A percentile compares a stretch with the other conserved stretches of the same genome.
phyloP scores from a whole-genome alignment of 2,888 invertebrate species.

The Synanthedon tipuliformis region DNA sequence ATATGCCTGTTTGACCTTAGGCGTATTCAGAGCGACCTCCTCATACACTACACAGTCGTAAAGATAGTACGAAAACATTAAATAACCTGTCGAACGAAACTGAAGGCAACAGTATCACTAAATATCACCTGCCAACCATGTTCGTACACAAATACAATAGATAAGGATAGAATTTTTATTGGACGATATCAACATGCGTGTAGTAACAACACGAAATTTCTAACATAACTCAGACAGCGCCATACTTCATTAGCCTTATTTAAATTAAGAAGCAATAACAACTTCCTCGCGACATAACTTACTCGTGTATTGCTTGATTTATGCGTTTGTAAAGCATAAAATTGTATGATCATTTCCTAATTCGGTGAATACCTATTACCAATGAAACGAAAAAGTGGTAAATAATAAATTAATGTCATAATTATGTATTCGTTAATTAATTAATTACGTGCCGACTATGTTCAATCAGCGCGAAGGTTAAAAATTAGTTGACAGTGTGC shows the following conservation, averaged over 20 bases:
- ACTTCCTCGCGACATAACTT: slow-evolving; percentile 36
- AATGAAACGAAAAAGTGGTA: slow-evolving; percentile 44
- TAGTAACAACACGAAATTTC: slow-evolving; percentile 19
- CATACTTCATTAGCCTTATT: slow-evolving; percentile 51
- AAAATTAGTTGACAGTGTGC: slow-evolving; percentile 49
- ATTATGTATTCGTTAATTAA: slow-evolving; percentile 56
- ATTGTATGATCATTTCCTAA: slow-evolving; percentile 32
- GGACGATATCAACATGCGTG: slow-evolving; percentile 21
- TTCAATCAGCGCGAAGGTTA: slow-evolving; percentile 51
- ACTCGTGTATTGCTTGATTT: slow-evolving; percentile 42
- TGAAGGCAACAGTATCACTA: slow-evolving; percentile 18
- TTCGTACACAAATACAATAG: slow-evolving; percentile 4
- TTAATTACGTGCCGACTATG: slow-evolving; percentile 53
- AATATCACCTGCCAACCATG: slow-evolving; percentile 13
- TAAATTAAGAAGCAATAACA: slow-evolving; percentile 52
- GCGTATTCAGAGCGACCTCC: slow-evolving; percentile 21
- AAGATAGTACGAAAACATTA: slow-evolving; percentile 30
- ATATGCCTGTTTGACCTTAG: slow-evolving; percentile 37
- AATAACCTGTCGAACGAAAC: slow-evolving; percentile 24
- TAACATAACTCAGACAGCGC: slow-evolving; percentile 15
- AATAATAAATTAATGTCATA: slow-evolving; percentile 43
- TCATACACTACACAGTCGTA: slow-evolving; percentile 17
- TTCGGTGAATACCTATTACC: slow-evolving; percentile 38
- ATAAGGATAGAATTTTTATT: slow-evolving; percentile 16
- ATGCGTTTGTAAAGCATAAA: slow-evolving; percentile 13